A percentile compares a stretch with the other conserved stretches of the same genome.
Conservation (phyloP, 2,797 vertebrate species). For the Chaetophractus vellerosus region DNA sequence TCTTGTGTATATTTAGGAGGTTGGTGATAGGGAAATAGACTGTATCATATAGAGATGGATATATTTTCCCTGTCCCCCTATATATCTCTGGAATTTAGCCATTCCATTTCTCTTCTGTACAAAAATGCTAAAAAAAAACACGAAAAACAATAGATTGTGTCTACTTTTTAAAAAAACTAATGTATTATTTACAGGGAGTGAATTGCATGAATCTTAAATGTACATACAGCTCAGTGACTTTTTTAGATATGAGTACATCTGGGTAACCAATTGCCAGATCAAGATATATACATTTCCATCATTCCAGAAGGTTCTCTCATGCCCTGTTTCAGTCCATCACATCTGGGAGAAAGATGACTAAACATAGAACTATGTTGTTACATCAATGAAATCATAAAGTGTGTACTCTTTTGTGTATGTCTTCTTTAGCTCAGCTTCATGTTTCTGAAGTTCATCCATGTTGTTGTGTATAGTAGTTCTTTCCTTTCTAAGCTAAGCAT, state of each 20-base stretch:
- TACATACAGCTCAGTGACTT: background rate
- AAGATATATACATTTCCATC: slow-evolving; percentile 15
- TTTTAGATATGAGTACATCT: background rate
- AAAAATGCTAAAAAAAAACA: background rate
- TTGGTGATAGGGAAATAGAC: background rate
- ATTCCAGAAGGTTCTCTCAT: background rate
- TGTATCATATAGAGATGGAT: background rate
- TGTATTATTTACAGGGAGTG: background rate
- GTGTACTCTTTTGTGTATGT: background rate
- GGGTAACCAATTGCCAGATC: background rate
- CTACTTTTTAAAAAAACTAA: slow-evolving; percentile 24
- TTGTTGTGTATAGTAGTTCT: background rate
- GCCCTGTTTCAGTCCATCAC: background rate
- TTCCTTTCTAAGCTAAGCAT: background rate
- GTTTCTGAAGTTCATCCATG: background rate
- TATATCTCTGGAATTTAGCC: background rate
- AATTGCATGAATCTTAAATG: slow-evolving; percentile 39
- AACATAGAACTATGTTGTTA: background rate
- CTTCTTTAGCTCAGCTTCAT: background rate
- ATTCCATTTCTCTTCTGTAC: background rate
- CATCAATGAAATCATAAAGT: background rate
- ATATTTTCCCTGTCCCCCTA: background rate
- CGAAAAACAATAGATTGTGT: background rate
- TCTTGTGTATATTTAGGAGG: background rate
- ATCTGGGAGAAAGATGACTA: background rate